Conservation (phyloP, 1,140 invertebrate genomes). For the Drosophila nannoptera region DNA sequence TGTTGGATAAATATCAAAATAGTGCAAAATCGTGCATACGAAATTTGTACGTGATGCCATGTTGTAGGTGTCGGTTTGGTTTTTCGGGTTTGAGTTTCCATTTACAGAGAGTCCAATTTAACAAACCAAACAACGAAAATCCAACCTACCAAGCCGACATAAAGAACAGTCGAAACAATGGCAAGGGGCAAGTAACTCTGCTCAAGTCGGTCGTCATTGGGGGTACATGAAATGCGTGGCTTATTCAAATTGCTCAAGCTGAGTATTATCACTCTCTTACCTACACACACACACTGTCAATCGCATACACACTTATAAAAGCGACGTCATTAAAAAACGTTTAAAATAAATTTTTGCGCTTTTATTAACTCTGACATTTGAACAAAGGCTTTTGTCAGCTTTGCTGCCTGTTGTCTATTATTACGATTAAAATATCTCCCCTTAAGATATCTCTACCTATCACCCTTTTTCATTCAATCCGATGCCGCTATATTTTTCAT, state of each 20-base stretch:
- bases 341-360: constrained; percentile 77
- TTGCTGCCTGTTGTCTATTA: constrained; percentile 68
- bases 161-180: constrained; percentile 61
- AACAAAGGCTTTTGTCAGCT: constrained; percentile 75
- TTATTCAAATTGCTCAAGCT: constrained; percentile 67
- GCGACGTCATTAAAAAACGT: constrained; percentile 77
- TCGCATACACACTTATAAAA: constrained; percentile 27
- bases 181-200: constrained; percentile 35
- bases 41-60: constrained; percentile 78
- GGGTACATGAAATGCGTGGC: constrained; percentile 62
- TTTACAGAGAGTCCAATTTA: constrained; percentile 46
- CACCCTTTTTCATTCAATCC: constrained; percentile 62
- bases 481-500: constrained; percentile 72
- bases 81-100: constrained; percentile 45
- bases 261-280: constrained; percentile 31
- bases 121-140: constrained; percentile 15
- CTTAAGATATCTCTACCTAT: too few relatives aligned
- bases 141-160: constrained; percentile 22
- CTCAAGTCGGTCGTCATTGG: constrained; percentile 36
- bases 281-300: constrained; percentile 20
- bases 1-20: constrained; percentile 77
- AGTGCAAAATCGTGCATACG: constrained; percentile 77
- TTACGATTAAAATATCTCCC: constrained; percentile 78
- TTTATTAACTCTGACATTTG: constrained; percentile 75
- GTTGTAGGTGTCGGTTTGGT: constrained; percentile 69